These are phyloP conservation scores for Drosophila subobscura DNA, from an alignment of 1,140 invertebrate genomes.

Conservation along the genomic window DNA sequence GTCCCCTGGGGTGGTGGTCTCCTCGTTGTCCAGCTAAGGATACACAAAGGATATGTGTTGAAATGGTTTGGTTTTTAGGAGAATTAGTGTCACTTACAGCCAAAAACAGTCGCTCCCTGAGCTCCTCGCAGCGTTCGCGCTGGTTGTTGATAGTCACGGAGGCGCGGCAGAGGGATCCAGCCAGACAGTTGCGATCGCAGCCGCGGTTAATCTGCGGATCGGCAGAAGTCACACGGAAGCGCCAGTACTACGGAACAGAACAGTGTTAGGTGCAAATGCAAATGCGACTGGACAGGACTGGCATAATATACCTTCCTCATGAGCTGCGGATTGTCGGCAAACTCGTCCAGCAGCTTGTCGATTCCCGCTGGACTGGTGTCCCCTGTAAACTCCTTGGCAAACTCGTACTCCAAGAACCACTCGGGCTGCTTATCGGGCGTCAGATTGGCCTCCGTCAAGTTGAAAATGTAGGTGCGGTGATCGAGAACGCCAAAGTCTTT, in stretches of 20 bases:
- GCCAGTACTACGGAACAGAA: conserved; percentile 77
- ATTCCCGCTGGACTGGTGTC: conserved; percentile 84
- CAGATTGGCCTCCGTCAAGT: conserved; percentile 90
- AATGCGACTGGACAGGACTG: too few species aligned
- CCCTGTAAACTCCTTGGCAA: conserved; percentile 86
- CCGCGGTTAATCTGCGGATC: conserved; percentile 84
- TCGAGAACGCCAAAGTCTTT: conserved; percentile 86
- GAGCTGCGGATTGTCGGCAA: conserved; percentile 76
- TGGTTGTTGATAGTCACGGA: conserved; percentile 85
- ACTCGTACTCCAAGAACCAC: conserved; percentile 89
- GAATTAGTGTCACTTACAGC: conserved; percentile 49
- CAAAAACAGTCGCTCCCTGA: conserved; percentile 66
- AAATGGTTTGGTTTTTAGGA: neutral
- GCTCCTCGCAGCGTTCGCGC: conserved; percentile 85
- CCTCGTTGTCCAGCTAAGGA: conserved; percentile 61
- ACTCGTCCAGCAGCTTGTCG: conserved; percentile 84
- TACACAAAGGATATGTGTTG: too few species aligned
- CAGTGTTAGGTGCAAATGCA: neutral
- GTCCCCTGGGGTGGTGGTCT: neutral
- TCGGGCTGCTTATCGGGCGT: conserved; percentile 77
- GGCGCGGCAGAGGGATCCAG: conserved; percentile 85
- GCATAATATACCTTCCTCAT: conserved; percentile 60
- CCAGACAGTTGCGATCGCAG: conserved; percentile 86
- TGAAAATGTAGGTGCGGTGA: conserved; percentile 90
- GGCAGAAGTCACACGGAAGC: conserved; percentile 86